These are phyloP conservation scores for Oceanites oceanicus DNA, from an alignment of 2,113 vertebrate species.

Conservation along the genomic window DNA sequence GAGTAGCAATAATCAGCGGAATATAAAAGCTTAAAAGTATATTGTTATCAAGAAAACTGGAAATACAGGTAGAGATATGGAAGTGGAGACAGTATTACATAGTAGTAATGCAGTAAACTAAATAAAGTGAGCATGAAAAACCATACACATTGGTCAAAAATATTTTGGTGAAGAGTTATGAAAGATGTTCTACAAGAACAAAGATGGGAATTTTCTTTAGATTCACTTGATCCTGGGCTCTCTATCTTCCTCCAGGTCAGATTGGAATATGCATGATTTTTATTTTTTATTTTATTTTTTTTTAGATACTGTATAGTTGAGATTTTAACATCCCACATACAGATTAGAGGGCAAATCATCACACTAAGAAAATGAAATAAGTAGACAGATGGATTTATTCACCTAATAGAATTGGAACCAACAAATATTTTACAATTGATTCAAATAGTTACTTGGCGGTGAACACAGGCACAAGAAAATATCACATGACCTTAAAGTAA, in stretches of 20 bases:
- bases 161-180: background rate
- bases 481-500: background rate
- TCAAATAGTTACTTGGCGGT: background rate
- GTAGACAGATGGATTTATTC: background rate
- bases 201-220: background rate
- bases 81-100: background rate
- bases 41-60: background rate
- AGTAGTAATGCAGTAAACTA: background rate
- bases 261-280: accelerated
- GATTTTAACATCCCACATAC: background rate
- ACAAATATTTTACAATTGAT: background rate
- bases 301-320: background rate
- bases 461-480: background rate
- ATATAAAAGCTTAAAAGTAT: background rate
- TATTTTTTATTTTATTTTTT: background rate
- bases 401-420: background rate
- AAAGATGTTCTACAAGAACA: background rate
- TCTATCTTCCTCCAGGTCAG: background rate
- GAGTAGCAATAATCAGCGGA: background rate
- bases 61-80: background rate
- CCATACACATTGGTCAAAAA: background rate
- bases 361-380: background rate
- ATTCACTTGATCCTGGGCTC: background rate
- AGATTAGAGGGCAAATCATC: background rate
- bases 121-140: background rate